Base-by-base conservation (phyloP, 2,888 invertebrate species). In the Parasteatoda lunata region DNA sequence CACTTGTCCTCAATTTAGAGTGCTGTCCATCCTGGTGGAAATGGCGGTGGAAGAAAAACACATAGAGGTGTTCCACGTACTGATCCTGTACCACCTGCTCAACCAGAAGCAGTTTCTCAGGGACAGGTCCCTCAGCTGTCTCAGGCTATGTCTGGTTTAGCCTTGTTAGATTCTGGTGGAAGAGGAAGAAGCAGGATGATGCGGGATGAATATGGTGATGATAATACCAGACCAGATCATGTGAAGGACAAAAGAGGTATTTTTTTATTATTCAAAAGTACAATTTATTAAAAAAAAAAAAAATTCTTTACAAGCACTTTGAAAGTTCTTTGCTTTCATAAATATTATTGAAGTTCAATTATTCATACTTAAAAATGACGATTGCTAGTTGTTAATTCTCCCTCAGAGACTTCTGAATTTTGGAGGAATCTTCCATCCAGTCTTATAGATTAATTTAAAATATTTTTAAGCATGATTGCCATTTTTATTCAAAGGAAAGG, bases 61-160 rank as follows among this genome's bases (percentile, higher is more conserved):
- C 86, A 87, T 13, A 77, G 86, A n/a, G 86, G 86, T n/a, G 86
- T 49, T 1, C 69, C 81, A 30, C 51, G 81, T 7, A 52, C 68
- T 9, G 86, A 87, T 59, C 81, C 86, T 15, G 70, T 65, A 4
- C 54, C 59, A 6, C 68, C 49, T 45, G 73, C 71, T 13, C 47
- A 45, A 47, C 7, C 48, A n/a, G 15, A 47, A 15, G 3, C 13
- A 65, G 30, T 30, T 30, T 30, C 30, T 30, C 30, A 30, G 30
- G 30, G 30, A 30, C 71, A 51, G 48, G 72, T 79, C 5, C 30
- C 73, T 48, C 59, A 64, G 11, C 68, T 77, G 6, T 30, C 72
- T 0, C 59, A 77, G 13, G 68, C 69, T 3, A 77, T 87, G 86
- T 71, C 81, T 11, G 76, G 66, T 4, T 48, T 77, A 54, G 66